Evolutionary conservation across 1,140 invertebrate species (phyloP).

Genomic region (Zaprionus inermis): DNA sequence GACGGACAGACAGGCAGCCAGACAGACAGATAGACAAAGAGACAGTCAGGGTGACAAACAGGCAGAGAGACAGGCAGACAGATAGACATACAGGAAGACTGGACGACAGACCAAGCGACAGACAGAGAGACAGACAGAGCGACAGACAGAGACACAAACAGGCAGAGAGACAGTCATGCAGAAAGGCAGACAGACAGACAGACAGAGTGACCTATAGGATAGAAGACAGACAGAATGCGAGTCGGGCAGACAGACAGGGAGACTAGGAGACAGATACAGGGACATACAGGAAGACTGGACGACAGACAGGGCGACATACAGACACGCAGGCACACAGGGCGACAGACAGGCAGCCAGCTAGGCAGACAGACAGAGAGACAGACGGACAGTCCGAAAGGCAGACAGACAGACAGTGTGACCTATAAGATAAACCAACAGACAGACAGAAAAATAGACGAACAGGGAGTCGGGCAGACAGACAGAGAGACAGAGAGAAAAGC

Average conservation of each 20-base stretch:
- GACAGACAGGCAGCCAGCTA: not conserved
- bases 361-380: too few species aligned
- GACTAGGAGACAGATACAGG: not conserved
- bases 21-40: not conserved
- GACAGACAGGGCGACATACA: too few species aligned
- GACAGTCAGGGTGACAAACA: not conserved
- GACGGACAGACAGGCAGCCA: not conserved
- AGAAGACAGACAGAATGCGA: too few species aligned
- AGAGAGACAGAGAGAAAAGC: not conserved
- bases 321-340: too few species aligned
- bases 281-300: not conserved
- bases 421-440: too few species aligned
- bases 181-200: not conserved
- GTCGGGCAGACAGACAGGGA: not conserved
- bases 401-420: not conserved
- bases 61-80: not conserved
- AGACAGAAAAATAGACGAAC: not conserved
- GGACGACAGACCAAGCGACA: too few species aligned
- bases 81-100: not conserved
- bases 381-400: not conserved
- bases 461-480: not conserved
- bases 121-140: not conserved
- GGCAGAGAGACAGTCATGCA: not conserved
- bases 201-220: not conserved
- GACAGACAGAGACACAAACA: not conserved